phyloP scores from a whole-genome alignment of 2,797 vertebrate species.

The Psittacula echo region DNA sequence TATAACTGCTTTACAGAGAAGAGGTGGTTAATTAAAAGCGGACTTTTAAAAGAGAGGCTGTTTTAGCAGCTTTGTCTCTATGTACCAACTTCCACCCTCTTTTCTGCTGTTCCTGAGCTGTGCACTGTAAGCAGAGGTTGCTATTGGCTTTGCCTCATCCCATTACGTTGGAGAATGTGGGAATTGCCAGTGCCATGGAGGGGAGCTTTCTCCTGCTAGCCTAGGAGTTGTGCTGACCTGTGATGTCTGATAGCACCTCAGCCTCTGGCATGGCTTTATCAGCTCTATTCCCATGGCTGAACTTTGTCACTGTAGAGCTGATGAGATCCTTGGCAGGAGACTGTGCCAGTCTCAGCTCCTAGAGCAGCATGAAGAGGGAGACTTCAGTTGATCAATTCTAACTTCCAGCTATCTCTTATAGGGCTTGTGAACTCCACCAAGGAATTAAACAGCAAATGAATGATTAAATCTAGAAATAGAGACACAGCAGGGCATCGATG shows the following conservation, averaged over 20 bases:
- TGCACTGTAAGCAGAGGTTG: background rate
- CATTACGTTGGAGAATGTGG: background rate
- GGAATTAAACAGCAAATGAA: slow-evolving; percentile 17
- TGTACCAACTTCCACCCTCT: background rate
- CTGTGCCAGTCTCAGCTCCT: background rate
- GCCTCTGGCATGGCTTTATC: background rate
- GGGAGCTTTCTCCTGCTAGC: background rate
- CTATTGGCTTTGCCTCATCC: background rate
- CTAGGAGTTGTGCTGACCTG: background rate
- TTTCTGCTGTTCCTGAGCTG: background rate
- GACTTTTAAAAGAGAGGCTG: background rate
- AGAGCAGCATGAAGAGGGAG: background rate
- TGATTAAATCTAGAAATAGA: background rate
- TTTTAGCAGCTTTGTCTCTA: background rate
- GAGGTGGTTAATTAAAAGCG: slow-evolving; percentile 2
- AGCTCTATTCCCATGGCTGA: background rate
- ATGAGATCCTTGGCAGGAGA: background rate
- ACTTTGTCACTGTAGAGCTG: background rate
- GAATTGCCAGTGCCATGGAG: background rate
- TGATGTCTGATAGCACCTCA: background rate
- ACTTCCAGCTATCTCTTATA: slow-evolving; percentile 1
- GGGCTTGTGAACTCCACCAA: background rate
- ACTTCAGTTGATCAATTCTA: background rate
- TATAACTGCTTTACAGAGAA: background rate
- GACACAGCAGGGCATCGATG: background rate